Evolutionary conservation across 2,113 vertebrate species (phyloP), one percentile per base, ranked within the genome.

Genomic region (Deroptyus accipitrinus): DNA sequence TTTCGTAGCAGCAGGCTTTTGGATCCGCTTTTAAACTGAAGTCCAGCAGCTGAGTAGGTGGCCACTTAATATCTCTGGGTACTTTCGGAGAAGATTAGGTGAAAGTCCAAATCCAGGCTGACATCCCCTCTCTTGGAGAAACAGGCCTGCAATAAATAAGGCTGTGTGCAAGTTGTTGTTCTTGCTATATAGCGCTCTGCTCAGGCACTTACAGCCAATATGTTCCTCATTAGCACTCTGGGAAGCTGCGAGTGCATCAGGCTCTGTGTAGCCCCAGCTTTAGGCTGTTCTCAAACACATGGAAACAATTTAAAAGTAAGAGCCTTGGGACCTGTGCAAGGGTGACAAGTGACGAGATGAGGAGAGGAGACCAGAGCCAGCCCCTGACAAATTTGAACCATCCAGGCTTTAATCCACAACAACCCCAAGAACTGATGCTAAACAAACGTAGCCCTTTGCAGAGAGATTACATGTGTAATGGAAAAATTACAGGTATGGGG

Each of bases 151-250:
- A 93, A 97, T 97, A 97, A 96, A 96, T 83, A 88, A 82, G 90
- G 68, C 74, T 92, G 70, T 69, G 83, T 97, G 96, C 94, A 85
- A 97, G 97, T 97, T 95, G 94, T 93, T 95, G 95, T 97, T 97
- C 90, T 90, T 95, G 97, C 93, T 91, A 35, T 91, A 35, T 48
- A 90, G 87, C 76, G 91, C 89, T 88, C 87, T 86, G 10, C 94
- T 98, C 87, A 91, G 94, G 77, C 92, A 89, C 95, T 97, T 63
- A 89, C 16, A 89, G 93, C 55, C 93, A 95, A 86, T 96, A 11
- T 95, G 96, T 95, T 96, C 95, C 97, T 97, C 88, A 96, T 96
- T 95, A 98, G 97, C 97, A 96, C 93, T 97, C 93, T 86, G 96
- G 93, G 95, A 97, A 94, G 95, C 96, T 97, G 94, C 5, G 97